Percentiles rank a stretch among this genome's conserved stretches.
Conservation (phyloP, 2,797 vertebrate species). For the Simalia tracyae region DNA sequence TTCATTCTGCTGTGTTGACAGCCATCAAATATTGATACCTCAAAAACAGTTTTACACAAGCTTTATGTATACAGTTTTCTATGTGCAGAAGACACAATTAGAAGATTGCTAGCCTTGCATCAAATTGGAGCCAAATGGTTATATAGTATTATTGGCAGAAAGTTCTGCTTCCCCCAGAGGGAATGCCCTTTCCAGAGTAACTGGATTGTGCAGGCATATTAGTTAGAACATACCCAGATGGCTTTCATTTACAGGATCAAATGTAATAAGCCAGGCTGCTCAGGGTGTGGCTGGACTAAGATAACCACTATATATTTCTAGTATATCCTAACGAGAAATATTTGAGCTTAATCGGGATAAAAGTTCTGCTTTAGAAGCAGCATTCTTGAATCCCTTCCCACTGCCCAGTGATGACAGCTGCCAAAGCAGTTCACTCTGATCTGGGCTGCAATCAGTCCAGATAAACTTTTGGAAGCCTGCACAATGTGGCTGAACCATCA, state of each 20-base stretch:
- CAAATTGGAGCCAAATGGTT: neutral
- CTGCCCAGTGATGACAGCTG: neutral
- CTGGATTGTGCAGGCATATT: neutral
- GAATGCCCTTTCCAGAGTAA: neutral
- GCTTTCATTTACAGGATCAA: neutral
- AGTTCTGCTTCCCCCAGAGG: neutral
- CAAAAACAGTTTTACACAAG: neutral
- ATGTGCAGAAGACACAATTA: neutral
- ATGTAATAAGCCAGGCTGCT: neutral
- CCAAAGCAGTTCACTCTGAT: constrained; percentile 4
- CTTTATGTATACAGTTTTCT: neutral
- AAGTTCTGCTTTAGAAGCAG: neutral
- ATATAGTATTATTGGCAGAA: neutral
- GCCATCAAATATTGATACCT: neutral
- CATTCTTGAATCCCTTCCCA: neutral
- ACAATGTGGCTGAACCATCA: neutral
- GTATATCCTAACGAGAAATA: constrained; percentile 1
- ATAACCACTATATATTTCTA: neutral
- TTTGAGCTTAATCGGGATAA: neutral
- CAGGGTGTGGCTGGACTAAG: neutral
- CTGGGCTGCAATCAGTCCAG: neutral
- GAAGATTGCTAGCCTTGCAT: neutral
- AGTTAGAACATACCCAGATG: neutral
- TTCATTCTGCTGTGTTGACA: neutral
- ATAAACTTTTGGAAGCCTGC: neutral